Base-by-base conservation (phyloP, 1,140 invertebrate species). In the Arion vulgaris region DNA sequence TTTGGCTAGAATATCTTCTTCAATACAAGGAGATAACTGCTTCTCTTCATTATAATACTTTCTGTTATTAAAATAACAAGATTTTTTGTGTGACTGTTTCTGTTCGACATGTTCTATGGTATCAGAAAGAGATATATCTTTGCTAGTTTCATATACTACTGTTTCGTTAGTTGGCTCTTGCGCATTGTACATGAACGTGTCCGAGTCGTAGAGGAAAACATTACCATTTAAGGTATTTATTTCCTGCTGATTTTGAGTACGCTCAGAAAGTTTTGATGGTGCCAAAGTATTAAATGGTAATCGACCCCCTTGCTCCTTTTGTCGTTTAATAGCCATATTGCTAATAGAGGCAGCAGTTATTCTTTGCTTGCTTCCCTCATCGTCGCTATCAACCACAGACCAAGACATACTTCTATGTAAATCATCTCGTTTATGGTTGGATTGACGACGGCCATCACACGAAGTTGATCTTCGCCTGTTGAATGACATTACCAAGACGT, bases 311-410 rank as follows among this genome's bases (percentile, higher is more conserved):
- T 32, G 62, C 7, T 66, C 62, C 7, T 5, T 66, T 1, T 34
- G 2, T 66, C 62, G 2, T 66, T 66, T 66, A 4, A 34, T 34
- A 32, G 62, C 28, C 62, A 66, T 34, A 7, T 32, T 32, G 17
- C 62, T 17, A 32, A 32, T 7, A 32, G 62, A 32, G n/a, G 28
- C n/a, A 66, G 62, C n/a, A 5, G 28, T 28, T 32, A n/a, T 66
- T 66, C 62, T 28, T 15, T 66, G 62, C 62, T 66, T 66, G 28
- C n/a, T 66, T 66, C 28, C 62, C 32, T 66, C 62, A 32, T 66
- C 62, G 17, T 66, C 62, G 28, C 62, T 28, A 1, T 66, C 62
- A 49, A n/a, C 19, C 19, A 26, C 76, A 0, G 76, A 66, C 45
- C 62, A 57, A 32, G 51, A 57, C 4, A 19, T 34, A 23, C 62